Evolutionary conservation across 2,888 invertebrate species (phyloP).

Genomic region (Spodoptera littoralis): DNA sequence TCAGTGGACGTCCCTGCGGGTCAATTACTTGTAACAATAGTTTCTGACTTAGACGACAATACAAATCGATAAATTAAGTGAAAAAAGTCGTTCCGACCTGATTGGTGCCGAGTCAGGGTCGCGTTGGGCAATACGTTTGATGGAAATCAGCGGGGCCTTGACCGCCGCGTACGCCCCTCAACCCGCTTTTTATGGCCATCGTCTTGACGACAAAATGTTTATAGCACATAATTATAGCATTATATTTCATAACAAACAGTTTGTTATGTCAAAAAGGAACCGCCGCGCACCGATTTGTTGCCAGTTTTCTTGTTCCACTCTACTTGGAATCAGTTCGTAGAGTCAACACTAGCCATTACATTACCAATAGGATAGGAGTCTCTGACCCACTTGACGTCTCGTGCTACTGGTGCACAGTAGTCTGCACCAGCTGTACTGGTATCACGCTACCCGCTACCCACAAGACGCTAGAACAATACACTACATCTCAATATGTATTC

Average conservation of each 20-base stretch:
- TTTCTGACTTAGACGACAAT: slow-evolving; percentile 56
- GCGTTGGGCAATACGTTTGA: slow-evolving; percentile 78
- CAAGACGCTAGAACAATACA: slow-evolving; percentile 35
- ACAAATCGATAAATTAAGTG: slow-evolving; percentile 77
- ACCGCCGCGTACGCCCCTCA: slow-evolving; percentile 79
- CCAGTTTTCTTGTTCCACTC: slow-evolving; percentile 12
- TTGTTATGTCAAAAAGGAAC: slow-evolving; percentile 51
- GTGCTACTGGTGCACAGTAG: too few relatives aligned
- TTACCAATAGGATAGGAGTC: background rate
- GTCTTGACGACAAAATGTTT: slow-evolving; percentile 60
- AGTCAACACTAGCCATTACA: too few relatives aligned
- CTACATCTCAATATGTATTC: slow-evolving; percentile 53
- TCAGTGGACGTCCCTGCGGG: slow-evolving; percentile 15
- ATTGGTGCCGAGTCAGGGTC: slow-evolving; percentile 84
- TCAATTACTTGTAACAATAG: slow-evolving; percentile 48
- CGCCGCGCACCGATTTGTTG: slow-evolving; percentile 14
- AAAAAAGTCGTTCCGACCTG: slow-evolving; percentile 87
- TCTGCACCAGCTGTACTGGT: background rate
- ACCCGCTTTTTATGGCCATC: slow-evolving; percentile 72
- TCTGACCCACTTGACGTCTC: too few relatives aligned
- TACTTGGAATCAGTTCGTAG: background rate
- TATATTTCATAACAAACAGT: slow-evolving; percentile 50
- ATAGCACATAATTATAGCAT: slow-evolving; percentile 51
- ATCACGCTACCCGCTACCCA: slow-evolving; percentile 11
- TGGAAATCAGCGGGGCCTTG: slow-evolving; percentile 83